These are phyloP conservation scores for Amblyjoppa proteus DNA, from an alignment of 2,888 invertebrate genomes.

Conservation along the genomic window DNA sequence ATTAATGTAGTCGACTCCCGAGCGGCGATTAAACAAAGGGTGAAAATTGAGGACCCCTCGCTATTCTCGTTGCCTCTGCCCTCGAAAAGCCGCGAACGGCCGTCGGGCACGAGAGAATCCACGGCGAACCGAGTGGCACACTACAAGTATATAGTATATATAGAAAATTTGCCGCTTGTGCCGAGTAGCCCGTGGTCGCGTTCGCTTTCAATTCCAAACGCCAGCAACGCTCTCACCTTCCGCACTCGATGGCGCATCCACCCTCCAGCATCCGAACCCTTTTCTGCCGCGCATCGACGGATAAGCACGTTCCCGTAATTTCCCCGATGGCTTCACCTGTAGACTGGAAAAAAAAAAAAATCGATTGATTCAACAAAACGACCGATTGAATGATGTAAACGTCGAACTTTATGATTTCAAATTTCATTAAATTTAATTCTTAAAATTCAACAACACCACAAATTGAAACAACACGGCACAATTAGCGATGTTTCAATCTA, in stretches of 20 bases:
- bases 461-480: no score
- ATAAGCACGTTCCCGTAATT: background rate
- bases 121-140: constrained; percentile 24
- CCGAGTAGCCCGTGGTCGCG: constrained; percentile 16
- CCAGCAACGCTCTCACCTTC: background rate
- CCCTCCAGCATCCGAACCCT: background rate
- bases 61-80: constrained; percentile 41
- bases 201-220: constrained; percentile 17
- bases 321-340: background rate
- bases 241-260: constrained; percentile 23
- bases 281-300: background rate
- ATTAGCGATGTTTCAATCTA: no score
- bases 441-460: no score
- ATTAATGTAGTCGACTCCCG: constrained; percentile 83
- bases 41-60: constrained; percentile 81
- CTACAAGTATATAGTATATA: background rate
- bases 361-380: background rate
- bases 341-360: background rate
- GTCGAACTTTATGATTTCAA: no score
- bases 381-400: no score
- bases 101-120: constrained; percentile 42
- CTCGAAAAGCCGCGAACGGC: constrained; percentile 52
- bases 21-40: constrained; percentile 84
- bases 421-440: no score
- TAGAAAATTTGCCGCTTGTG: background rate